Conservation (phyloP, 1,140 invertebrate genomes). For the Linepithema humile region DNA sequence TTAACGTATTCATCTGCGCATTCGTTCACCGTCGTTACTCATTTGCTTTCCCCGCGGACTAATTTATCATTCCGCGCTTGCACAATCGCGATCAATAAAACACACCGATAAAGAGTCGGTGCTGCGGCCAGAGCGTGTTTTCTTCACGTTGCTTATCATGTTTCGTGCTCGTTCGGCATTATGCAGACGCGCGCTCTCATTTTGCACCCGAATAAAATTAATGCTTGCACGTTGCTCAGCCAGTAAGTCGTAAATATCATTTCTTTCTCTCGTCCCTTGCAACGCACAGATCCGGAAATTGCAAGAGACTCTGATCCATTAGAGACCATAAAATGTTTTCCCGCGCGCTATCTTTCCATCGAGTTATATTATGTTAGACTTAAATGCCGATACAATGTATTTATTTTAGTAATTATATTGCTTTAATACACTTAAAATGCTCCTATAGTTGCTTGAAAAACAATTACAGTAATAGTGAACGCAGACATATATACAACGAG, state of each 20-base stretch:
- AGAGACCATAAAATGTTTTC: conserved; percentile 41
- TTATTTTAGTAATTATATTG: conserved; percentile 9
- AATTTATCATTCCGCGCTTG: conserved; percentile 51
- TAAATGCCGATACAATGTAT: not conserved
- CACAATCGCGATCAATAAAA: conserved; percentile 60
- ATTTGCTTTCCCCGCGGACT: conserved; percentile 32
- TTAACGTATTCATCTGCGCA: conserved; percentile 43
- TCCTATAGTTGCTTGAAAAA: not conserved
- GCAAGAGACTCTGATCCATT: conserved; percentile 39
- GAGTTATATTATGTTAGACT: not conserved
- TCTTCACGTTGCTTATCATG: conserved; percentile 55
- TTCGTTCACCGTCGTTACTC: conserved; percentile 13
- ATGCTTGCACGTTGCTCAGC: conserved; percentile 37
- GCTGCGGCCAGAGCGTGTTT: not conserved
- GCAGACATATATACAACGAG: too few species aligned
- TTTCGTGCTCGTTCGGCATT: conserved; percentile 32
- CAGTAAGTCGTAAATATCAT: conserved; percentile 47
- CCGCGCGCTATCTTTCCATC: not conserved
- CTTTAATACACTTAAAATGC: not conserved
- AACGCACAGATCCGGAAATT: conserved; percentile 26
- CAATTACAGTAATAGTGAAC: not conserved
- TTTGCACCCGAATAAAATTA: conserved; percentile 40
- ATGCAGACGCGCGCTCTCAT: conserved; percentile 27
- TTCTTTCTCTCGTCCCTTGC: conserved; percentile 4
- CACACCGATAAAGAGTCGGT: conserved; percentile 53